Conservation (phyloP, 2,797 vertebrate genomes). For the Poeciliopsis infans region DNA sequence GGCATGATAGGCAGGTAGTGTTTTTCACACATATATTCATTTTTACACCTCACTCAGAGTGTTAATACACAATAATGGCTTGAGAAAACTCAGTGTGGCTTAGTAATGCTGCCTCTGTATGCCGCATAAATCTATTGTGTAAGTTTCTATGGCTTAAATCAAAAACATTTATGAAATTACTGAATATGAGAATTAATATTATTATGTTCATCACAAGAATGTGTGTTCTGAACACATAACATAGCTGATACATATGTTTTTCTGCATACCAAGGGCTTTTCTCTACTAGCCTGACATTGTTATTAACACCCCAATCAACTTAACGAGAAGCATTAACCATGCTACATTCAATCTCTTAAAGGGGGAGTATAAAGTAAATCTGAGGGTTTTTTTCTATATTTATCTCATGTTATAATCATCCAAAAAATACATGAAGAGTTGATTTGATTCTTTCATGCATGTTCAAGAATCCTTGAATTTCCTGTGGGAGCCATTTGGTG, state of each 20-base stretch:
- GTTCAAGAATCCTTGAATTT: too few relatives aligned
- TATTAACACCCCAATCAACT: too few relatives aligned
- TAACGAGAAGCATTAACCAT: too few relatives aligned
- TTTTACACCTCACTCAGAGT: slow-evolving; percentile 40
- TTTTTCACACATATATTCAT: slow-evolving; percentile 50
- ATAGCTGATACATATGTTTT: neutral
- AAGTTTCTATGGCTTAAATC: neutral
- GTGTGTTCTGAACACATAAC: neutral
- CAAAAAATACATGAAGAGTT: too few relatives aligned
- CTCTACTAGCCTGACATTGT: too few relatives aligned
- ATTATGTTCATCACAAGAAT: neutral
- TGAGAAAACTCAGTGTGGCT: slow-evolving; percentile 22
- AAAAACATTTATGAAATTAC: neutral
- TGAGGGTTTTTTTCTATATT: too few relatives aligned
- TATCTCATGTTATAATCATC: too few relatives aligned
- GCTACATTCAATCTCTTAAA: too few relatives aligned
- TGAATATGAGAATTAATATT: neutral
- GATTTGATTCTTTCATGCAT: too few relatives aligned
- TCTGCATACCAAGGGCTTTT: too few relatives aligned
- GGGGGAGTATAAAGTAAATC: too few relatives aligned
- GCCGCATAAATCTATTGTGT: neutral
- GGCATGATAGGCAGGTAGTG: slow-evolving; percentile 65
- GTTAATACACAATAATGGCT: slow-evolving; percentile 23
- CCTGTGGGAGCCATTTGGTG: too few relatives aligned
- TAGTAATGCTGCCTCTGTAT: slow-evolving; percentile 10